Percentiles rank a stretch among this genome's conserved stretches.
Evolutionary conservation across 2,888 invertebrate species (phyloP).

Genomic region (Seira sanloemensis): DNA sequence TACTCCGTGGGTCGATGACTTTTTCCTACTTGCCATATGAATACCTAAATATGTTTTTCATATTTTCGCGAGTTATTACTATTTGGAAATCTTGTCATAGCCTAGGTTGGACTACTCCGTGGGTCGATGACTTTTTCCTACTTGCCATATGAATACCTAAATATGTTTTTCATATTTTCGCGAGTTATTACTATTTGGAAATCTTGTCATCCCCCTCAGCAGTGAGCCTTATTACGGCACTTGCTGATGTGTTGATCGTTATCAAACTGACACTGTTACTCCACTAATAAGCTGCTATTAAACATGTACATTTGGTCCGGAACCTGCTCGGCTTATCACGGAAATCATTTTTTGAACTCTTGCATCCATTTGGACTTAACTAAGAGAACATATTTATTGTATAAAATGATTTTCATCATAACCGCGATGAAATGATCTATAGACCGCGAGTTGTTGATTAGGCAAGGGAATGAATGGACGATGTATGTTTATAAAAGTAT

Average conservation of each 20-base stretch:
- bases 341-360: background rate
- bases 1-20: background rate
- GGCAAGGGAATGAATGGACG: conserved; percentile 26
- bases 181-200: background rate
- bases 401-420: background rate
- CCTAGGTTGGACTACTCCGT: background rate
- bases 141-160: background rate
- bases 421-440: background rate
- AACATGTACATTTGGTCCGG: background rate
- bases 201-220: background rate
- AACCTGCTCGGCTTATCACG: background rate
- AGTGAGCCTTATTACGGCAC: background rate
- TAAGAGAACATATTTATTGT: too few relatives aligned
- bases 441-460: background rate
- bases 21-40: background rate
- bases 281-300: background rate
- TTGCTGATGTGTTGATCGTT: background rate
- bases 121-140: background rate
- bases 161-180: background rate
- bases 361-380: too few relatives aligned
- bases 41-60: too few relatives aligned
- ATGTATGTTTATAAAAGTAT: conserved; percentile 33
- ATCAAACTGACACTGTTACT: background rate
- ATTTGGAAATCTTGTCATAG: background rate
- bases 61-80: background rate